These are phyloP conservation scores for Panurus biarmicus DNA, from an alignment of 2,113 vertebrate genomes.

Conservation along the genomic window DNA sequence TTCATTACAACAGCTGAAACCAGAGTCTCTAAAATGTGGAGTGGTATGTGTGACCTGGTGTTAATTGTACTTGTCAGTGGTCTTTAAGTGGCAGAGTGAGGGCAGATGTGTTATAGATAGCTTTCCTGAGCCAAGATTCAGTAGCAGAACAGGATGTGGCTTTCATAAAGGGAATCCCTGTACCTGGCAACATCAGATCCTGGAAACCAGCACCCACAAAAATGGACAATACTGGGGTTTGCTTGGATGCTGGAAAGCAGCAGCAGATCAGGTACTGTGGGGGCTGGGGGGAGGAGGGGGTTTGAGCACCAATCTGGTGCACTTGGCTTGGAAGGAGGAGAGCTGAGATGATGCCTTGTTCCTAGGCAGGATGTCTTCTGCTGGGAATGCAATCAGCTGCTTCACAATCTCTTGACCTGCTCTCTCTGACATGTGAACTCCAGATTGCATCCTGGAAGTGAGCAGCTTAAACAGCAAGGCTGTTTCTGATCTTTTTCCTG, in stretches of 20 bases:
- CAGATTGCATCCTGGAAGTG: not conserved
- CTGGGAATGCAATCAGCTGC: not conserved
- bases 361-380: not conserved
- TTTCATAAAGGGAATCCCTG: not conserved
- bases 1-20: slow-evolving; percentile 24
- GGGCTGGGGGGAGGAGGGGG: not conserved
- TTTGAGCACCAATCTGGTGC: not conserved
- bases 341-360: not conserved
- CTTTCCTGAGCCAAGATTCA: not conserved
- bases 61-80: slow-evolving; percentile 42
- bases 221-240: not conserved
- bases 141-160: not conserved
- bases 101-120: not conserved
- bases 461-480: not conserved
- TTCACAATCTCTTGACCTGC: not conserved
- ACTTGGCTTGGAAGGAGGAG: not conserved
- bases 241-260: not conserved
- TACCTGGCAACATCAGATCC: not conserved
- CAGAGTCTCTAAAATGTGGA: slow-evolving; percentile 6
- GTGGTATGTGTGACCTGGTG: slow-evolving; percentile 32
- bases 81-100: not conserved
- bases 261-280: not conserved
- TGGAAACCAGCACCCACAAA: not conserved
- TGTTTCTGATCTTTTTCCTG: not conserved
- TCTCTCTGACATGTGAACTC: not conserved